Evolutionary conservation across 2,888 invertebrate species (phyloP), one percentile per base, ranked within the genome.

Genomic region (Troilus luridus): DNA sequence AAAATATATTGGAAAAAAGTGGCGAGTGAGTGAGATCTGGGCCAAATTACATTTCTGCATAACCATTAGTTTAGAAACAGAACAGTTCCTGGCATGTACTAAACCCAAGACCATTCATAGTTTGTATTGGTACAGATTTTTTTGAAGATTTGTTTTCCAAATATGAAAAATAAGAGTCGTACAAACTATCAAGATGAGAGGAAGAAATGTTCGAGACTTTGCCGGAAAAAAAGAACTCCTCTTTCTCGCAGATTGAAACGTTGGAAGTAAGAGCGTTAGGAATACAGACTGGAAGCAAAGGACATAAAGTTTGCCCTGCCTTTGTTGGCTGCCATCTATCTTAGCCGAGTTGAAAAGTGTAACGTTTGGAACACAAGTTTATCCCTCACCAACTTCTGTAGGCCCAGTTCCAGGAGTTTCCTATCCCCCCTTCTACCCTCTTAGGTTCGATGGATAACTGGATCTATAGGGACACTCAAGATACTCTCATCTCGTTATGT

Each of bases 361-460:
- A 77, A 17, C 17, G 72, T 77, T 77, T 7, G 72, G 72, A 77
- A 19, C 17, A 77, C 27, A 77, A 77, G 27, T 77, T 77, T 77
- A 77, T 77, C 41, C 27, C 72, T 77, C 27, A 77, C 72, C 72
- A 77, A 77, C 72, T 77, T 77, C 41, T 77, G 41, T 77, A 77
- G 72, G 72, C 72, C 27, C 72, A 27, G 27, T 77, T 77, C 41
- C 41, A 77, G 9, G 72, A 17, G 19, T 17, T 14, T 72, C 14
- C 72, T 41, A 27, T 77, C 72, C 27, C 6, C 72, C 27, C 72
- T 77, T 41, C 17, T 3, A n/a, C 8, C 64, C 21, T 9, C 64
- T 64, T 24, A n/a, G 1, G 19, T 27, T 12, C 24, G 8, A 77
- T 77, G 72, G 72, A 77, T 77, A 41, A 19, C 27, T 41, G 19